A percentile compares a stretch with the other conserved stretches of the same genome.
These are phyloP conservation scores for Sarcophaga variegata DNA, from an alignment of 2,888 invertebrate genomes.

Conservation along the genomic window DNA sequence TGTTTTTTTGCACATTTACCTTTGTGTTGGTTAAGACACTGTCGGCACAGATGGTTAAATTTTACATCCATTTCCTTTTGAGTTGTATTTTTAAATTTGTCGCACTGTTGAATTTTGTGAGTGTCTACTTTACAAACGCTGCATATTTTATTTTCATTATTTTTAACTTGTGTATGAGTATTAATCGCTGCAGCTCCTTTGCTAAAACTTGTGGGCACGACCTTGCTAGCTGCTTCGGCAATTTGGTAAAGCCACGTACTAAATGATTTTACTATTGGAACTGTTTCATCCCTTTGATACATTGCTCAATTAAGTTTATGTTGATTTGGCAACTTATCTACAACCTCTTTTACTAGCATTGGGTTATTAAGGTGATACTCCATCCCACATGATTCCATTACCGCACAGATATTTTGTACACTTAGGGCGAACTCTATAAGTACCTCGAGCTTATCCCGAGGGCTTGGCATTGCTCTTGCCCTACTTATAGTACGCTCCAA, in stretches of 20 bases:
- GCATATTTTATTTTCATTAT: not conserved
- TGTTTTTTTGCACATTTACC: not conserved
- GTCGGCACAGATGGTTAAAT: conserved; percentile 1
- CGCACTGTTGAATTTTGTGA: conserved; percentile 16
- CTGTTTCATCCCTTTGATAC: not conserved
- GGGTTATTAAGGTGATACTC: conserved; percentile 42
- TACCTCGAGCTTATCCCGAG: conserved; percentile 13
- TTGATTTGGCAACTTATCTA: conserved; percentile 38
- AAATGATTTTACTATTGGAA: conserved; percentile 13
- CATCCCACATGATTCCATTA: conserved; percentile 37
- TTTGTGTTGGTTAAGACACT: conserved; percentile 5
- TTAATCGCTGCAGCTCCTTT: conserved; percentile 1
- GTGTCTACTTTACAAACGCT: not conserved
- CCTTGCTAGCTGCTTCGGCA: conserved; percentile 20
- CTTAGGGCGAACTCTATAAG: conserved; percentile 4
- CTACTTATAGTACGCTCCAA: conserved; percentile 40
- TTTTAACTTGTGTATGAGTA: conserved; percentile 19
- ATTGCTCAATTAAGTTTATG: conserved; percentile 39
- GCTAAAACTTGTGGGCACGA: not conserved
- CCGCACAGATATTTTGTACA: conserved; percentile 21
- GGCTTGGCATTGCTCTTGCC: conserved; percentile 21
- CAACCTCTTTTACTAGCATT: conserved; percentile 40
- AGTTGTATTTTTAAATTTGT: conserved; percentile 3
- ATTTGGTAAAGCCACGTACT: conserved; percentile 10
- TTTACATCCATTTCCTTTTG: conserved; percentile 2